Base-by-base conservation (phyloP, 2,797 vertebrate species). In the Typhlichthys eigenmanni region DNA sequence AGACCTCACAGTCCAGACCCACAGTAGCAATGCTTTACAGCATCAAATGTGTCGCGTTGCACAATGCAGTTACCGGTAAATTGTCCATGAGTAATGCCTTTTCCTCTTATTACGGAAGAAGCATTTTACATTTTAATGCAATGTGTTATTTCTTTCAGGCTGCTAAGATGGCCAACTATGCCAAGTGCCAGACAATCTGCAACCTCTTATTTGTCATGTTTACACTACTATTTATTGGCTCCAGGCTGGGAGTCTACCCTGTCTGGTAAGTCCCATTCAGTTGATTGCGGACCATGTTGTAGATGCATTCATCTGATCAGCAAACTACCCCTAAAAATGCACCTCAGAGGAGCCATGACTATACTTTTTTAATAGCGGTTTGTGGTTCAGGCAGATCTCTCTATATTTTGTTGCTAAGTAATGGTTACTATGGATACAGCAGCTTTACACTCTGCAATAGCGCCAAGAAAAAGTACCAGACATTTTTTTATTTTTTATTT, bases 141-240 rank as follows among this genome's bases (percentile, higher is more conserved):
- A 9, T 29, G 13, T 43, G 16, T 12, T 47, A 59, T 62, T 77
- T 47, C 75, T 89, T 75, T n/a, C 78, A 99, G 98, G 96, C 95
- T 90, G 95, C 97, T 80, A 99, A 99, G 94, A 97, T 99, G 97
- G 95, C 96, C 78, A 98, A 98, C 88, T 99, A 99, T 57, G 95
- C 95, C 89, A 99, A 98, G 87, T 98, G 93, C 92, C 98, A 98
- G 92, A 96, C 94, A 89, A 85, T 98, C 78, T 98, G 96, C 89
- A 97, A 97, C 87, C 91, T 98, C 72, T 89, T 98, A 74, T 99
- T 99, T 88, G 80, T 95, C 87, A 93, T 95, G 90, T 99, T 99
- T 90, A 95, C 94, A 58, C 76, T 96, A 82, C 89, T 98, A 87
- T 99, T 99, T 92, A 94, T 98, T 84, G 94, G 93, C 88, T 95